Evolutionary conservation across 2,113 vertebrate genomes (phyloP).

Genomic region (Pterocles burchelli): DNA sequence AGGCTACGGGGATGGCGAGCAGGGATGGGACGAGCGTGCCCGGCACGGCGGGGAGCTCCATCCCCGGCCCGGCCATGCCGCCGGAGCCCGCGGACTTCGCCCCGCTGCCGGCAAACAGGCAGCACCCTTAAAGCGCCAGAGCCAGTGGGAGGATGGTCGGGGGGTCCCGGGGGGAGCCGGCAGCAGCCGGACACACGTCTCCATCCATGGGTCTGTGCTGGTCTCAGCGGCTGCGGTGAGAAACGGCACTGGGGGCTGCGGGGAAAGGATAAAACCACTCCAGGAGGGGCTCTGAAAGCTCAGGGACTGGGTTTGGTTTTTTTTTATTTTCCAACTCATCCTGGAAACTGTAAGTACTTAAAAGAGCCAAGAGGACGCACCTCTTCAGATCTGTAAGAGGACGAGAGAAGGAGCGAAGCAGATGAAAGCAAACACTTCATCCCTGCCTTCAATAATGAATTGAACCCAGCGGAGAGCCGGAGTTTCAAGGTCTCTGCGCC

Average conservation of each 20-base stretch:
- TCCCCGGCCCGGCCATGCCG: neutral
- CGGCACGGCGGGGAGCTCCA: slow-evolving; percentile 78
- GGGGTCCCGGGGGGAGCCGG: neutral
- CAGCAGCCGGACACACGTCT: rapidly evolving
- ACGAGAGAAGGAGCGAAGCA: neutral
- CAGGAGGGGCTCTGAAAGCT: neutral
- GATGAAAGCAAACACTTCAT: neutral
- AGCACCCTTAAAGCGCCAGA: slow-evolving; percentile 2
- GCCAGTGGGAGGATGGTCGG: rapidly evolving
- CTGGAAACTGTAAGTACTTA: neutral
- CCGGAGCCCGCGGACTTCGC: neutral
- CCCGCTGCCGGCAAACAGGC: neutral
- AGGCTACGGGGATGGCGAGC: slow-evolving; percentile 80
- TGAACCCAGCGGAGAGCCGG: neutral
- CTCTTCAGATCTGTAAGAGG: neutral
- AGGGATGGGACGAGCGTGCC: slow-evolving; percentile 81
- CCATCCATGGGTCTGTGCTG: rapidly evolving
- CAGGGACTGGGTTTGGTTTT: too few species aligned
- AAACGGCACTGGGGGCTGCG: rapidly evolving
- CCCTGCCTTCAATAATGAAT: neutral
- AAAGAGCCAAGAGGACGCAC: neutral
- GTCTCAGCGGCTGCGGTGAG: neutral
- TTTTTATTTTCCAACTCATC: neutral
- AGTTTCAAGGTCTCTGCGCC: neutral
- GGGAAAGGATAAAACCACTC: neutral